phyloP scores from a whole-genome alignment of 2,888 invertebrate genomes.

The Agrilus mali region DNA sequence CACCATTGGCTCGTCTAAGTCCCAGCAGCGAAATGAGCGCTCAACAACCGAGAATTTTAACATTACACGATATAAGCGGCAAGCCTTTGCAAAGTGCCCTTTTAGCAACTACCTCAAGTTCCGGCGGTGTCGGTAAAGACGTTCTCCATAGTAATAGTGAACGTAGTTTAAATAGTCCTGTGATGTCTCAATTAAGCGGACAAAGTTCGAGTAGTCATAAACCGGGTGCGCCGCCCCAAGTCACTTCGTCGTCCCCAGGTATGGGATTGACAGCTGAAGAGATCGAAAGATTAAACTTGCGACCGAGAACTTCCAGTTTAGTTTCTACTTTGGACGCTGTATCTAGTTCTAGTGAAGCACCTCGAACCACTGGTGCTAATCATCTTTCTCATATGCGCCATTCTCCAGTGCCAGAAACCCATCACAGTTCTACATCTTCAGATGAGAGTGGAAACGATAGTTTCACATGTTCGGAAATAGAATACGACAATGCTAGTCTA shows the following conservation, averaged over 20 bases:
- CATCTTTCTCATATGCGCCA: constrained; percentile 61
- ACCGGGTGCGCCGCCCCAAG: constrained; percentile 52
- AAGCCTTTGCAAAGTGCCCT: constrained; percentile 83
- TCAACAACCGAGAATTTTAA: constrained; percentile 85
- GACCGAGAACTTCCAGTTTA: constrained; percentile 79
- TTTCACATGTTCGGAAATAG: constrained; percentile 96
- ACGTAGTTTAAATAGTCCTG: constrained; percentile 81
- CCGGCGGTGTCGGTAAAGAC: constrained; percentile 78
- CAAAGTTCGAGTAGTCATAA: constrained; percentile 74
- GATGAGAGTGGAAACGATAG: constrained; percentile 94
- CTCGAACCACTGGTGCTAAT: constrained; percentile 51
- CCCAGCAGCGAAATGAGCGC: constrained; percentile 86
- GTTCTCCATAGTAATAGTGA: constrained; percentile 86
- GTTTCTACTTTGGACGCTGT: constrained; percentile 88
- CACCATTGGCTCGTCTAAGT: constrained; percentile 78
- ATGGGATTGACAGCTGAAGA: constrained; percentile 88
- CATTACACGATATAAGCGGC: constrained; percentile 85
- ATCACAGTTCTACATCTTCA: constrained; percentile 69
- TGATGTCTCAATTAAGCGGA: constrained; percentile 82
- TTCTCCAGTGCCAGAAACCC: constrained; percentile 59
- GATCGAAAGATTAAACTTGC: constrained; percentile 77
- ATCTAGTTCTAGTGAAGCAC: constrained; percentile 79
- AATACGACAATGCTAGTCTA: constrained; percentile 84
- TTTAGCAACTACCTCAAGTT: constrained; percentile 78
- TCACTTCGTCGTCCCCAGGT: constrained; percentile 53